phyloP scores from a whole-genome alignment of 2,888 invertebrate species.

The Nomada ruficornis region DNA sequence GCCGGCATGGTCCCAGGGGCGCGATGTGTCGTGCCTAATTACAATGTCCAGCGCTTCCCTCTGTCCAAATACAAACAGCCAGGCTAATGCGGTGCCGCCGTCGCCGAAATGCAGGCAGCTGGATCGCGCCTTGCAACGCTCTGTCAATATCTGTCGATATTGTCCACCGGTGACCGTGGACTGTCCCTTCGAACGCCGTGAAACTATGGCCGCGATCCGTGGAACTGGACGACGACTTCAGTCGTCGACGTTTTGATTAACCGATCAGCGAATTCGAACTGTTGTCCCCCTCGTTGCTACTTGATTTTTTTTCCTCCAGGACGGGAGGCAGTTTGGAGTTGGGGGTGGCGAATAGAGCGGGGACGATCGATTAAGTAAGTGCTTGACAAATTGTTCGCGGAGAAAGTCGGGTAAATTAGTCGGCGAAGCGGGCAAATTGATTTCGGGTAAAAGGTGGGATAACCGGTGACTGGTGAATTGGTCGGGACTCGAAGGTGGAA shows the following conservation, averaged over 20 bases:
- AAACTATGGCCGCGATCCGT: conserved; percentile 15
- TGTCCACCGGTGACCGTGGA: conserved; percentile 51
- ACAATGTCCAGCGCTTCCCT: conserved; percentile 82
- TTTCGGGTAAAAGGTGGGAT: conserved; percentile 19
- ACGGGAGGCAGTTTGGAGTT: background rate
- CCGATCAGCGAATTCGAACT: background rate
- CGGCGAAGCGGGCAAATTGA: conserved; percentile 29
- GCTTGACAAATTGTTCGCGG: conserved; percentile 35
- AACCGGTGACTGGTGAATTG: conserved; percentile 14
- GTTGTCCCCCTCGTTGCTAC: background rate
- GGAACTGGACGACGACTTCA: conserved; percentile 11
- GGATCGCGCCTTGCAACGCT: conserved; percentile 66
- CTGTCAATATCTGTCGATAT: conserved; percentile 79
- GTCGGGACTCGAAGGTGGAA: conserved; percentile 6
- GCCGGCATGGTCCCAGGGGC: conserved; percentile 77
- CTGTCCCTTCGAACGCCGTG: conserved; percentile 15
- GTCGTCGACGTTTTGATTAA: conserved; percentile 27
- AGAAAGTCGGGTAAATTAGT: conserved; percentile 25
- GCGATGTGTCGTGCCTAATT: conserved; percentile 84
- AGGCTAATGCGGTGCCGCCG: conserved; percentile 77
- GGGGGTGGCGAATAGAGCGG: background rate
- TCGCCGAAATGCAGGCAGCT: conserved; percentile 61
- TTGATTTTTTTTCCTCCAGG: background rate
- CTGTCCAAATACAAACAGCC: conserved; percentile 81
- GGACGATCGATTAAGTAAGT: conserved; percentile 25